Percentiles rank a stretch among this genome's conserved stretches.
phyloP scores from a whole-genome alignment of 2,888 invertebrate species.

The Sarcophaga caerulescens region DNA sequence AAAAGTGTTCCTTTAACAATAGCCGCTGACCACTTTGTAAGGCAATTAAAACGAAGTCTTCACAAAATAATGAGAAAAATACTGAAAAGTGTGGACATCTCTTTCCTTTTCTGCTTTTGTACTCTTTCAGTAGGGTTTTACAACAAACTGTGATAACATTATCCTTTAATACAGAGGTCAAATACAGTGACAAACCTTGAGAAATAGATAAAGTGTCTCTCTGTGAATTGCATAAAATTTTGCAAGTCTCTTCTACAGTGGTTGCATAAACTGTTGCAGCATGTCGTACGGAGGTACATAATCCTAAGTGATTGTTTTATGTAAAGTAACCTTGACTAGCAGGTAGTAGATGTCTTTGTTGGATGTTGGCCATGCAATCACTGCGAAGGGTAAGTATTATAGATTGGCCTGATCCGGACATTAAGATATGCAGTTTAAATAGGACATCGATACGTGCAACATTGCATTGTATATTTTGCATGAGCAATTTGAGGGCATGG shows the following conservation, averaged over 20 bases:
- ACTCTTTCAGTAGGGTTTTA: conserved; percentile 21
- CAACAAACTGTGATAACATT: conserved; percentile 19
- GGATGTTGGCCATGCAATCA: too few relatives aligned
- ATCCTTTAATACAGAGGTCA: conserved; percentile 40
- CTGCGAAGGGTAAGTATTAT: too few relatives aligned
- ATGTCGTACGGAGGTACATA: neutral
- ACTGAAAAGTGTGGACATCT: too few relatives aligned
- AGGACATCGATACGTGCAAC: too few relatives aligned
- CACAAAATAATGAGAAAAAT: neutral
- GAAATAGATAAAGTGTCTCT: neutral
- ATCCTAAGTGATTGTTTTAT: too few relatives aligned
- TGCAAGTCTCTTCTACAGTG: conserved; percentile 39
- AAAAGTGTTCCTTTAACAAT: too few relatives aligned
- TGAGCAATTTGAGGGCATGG: too few relatives aligned
- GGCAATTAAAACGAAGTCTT: neutral
- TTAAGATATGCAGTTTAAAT: too few relatives aligned
- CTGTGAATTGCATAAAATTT: conserved; percentile 53
- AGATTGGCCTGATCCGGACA: too few relatives aligned
- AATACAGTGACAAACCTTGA: conserved; percentile 41
- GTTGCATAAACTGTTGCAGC: conserved; percentile 66
- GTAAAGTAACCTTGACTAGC: too few relatives aligned
- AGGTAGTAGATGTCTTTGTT: too few relatives aligned
- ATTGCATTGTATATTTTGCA: too few relatives aligned
- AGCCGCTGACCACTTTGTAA: conserved; percentile 4
- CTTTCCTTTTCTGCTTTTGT: neutral